A percentile compares a stretch with the other conserved stretches of the same genome.
These are phyloP conservation scores for Ascaphus truei DNA, from an alignment of 2,113 vertebrate species.

Conservation along the genomic window DNA sequence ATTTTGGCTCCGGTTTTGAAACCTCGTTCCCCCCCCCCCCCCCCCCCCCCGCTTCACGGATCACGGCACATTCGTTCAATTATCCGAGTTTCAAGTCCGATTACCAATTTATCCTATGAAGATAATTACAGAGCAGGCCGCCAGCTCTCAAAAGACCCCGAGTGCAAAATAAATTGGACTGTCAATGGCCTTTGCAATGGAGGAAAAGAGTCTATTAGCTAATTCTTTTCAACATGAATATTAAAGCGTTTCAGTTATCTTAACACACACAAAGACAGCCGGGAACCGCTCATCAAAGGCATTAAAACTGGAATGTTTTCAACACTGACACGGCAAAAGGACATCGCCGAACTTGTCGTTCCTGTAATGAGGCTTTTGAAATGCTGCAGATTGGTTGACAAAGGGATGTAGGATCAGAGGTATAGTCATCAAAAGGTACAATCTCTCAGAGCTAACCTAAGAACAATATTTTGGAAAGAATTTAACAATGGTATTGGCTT, in stretches of 20 bases:
- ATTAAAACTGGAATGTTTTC: slow-evolving; percentile 46
- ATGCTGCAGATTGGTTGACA: slow-evolving; percentile 1
- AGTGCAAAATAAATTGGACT: slow-evolving; percentile 50
- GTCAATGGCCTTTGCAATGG: slow-evolving; percentile 36
- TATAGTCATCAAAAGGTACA: not conserved
- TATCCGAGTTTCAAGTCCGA: slow-evolving; percentile 49
- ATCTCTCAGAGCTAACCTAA: too few species aligned
- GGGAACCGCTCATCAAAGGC: slow-evolving; percentile 44
- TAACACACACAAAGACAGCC: slow-evolving; percentile 42
- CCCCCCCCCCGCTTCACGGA: slow-evolving; percentile 42
- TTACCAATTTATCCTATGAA: slow-evolving; percentile 47
- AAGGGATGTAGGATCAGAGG: not conserved
- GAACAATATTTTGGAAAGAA: too few species aligned
- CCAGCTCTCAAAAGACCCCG: slow-evolving; percentile 42
- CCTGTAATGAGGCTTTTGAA: slow-evolving; percentile 41
- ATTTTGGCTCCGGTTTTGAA: too few species aligned
- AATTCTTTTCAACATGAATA: slow-evolving; percentile 41
- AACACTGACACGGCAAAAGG: slow-evolving; percentile 48
- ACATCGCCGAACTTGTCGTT: slow-evolving; percentile 55
- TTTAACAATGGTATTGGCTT: too few species aligned
- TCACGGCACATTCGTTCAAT: slow-evolving; percentile 54
- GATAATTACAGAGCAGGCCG: slow-evolving; percentile 49
- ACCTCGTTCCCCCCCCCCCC: too few species aligned
- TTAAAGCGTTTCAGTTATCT: slow-evolving; percentile 46
- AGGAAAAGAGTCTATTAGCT: slow-evolving; percentile 46